Percentiles rank a stretch among this genome's conserved stretches.
phyloP scores from a whole-genome alignment of 2,888 invertebrate species.

The Cepaea hortensis region DNA sequence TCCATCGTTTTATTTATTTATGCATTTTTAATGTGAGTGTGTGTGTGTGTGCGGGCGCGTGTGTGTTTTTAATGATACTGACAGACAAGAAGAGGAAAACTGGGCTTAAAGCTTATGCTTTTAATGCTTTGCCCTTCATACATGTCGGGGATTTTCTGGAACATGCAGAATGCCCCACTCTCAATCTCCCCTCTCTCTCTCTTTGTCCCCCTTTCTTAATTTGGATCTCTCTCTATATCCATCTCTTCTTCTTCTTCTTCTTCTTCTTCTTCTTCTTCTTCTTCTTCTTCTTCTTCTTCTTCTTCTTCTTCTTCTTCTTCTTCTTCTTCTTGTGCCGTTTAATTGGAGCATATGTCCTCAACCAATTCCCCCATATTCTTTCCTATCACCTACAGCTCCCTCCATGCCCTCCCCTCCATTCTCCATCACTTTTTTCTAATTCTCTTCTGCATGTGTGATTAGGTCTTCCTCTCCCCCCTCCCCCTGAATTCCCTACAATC shows the following conservation, averaged over 20 bases:
- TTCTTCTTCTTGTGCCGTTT: no score
- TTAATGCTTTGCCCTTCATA: constrained; percentile 3
- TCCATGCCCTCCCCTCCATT: no score
- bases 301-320: no score
- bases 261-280: neutral
- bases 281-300: no score
- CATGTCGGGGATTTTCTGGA: neutral
- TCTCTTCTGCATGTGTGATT: no score
- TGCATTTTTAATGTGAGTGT: neutral
- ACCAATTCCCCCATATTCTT: no score
- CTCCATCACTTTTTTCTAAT: no score
- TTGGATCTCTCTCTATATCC: no score
- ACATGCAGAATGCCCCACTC: neutral
- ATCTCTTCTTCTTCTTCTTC: neutral
- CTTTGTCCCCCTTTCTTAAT: neutral
- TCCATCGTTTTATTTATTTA: neutral
- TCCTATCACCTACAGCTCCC: no score
- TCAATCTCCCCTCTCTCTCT: neutral
- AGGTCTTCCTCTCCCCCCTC: no score
- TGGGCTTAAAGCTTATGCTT: neutral
- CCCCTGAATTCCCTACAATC: no score
- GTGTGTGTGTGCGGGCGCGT: neutral
- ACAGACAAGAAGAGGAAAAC: neutral
- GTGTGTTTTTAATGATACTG: neutral
- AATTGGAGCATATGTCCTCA: no score